These are phyloP conservation scores for Cryptocephalus primarius DNA, from an alignment of 2,888 invertebrate genomes.

Conservation along the genomic window DNA sequence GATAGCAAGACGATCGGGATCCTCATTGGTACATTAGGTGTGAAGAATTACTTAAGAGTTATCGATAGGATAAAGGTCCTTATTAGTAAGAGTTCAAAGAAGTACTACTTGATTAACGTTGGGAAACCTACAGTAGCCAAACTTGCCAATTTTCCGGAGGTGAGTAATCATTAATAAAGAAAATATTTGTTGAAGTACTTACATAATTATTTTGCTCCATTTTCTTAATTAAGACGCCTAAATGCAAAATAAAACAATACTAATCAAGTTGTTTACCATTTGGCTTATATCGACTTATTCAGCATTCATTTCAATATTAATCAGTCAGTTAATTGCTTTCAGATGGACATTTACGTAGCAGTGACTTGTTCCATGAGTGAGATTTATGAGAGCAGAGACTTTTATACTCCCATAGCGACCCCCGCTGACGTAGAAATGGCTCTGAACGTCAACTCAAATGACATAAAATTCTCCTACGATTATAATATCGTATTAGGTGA, in stretches of 20 bases:
- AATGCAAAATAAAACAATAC: too few relatives aligned
- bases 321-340: constrained; percentile 20
- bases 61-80: constrained; percentile 64
- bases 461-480: constrained; percentile 42
- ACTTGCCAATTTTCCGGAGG: constrained; percentile 88
- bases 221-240: too few relatives aligned
- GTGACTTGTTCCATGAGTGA: constrained; percentile 89
- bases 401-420: constrained; percentile 81
- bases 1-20: constrained; percentile 83
- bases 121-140: constrained; percentile 93
- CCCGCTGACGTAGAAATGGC: constrained; percentile 87
- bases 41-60: constrained; percentile 64
- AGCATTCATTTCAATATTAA: neutral
- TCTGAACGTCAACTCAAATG: constrained; percentile 46
- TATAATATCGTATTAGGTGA: constrained; percentile 55
- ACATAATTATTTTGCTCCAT: too few relatives aligned
- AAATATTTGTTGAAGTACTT: too few relatives aligned
- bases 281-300: too few relatives aligned
- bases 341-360: constrained; percentile 86
- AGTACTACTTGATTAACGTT: constrained; percentile 82
- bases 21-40: constrained; percentile 82
- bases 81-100: constrained; percentile 67
- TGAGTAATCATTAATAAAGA: constrained; percentile 31
- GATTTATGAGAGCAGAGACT: constrained; percentile 72
- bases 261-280: too few relatives aligned